These are phyloP conservation scores for Oegoconia quadripuncta DNA, from an alignment of 2,888 invertebrate species.

Conservation along the genomic window DNA sequence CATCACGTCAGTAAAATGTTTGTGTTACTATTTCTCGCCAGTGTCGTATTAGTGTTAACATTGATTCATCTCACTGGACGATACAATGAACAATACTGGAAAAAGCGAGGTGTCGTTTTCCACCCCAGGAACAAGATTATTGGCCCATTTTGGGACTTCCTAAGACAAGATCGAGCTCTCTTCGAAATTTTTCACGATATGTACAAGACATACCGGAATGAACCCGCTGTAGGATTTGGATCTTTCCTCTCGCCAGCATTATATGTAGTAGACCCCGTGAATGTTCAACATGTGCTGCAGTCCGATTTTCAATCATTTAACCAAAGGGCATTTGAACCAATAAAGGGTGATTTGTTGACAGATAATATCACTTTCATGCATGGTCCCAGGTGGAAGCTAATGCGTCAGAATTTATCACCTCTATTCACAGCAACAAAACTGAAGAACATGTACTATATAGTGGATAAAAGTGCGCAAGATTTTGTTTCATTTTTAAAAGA, in stretches of 20 bases:
- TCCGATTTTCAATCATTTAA: constrained; percentile 30
- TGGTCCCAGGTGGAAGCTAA: constrained; percentile 28
- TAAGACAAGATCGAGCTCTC: constrained; percentile 29
- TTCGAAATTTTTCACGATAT: constrained; percentile 40
- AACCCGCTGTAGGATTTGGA: constrained; percentile 45
- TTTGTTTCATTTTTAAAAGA: constrained; percentile 27
- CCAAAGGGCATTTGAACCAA: constrained; percentile 23
- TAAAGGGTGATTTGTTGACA: constrained; percentile 21
- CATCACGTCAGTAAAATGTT: not conserved
- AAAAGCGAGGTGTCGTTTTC: constrained; percentile 43
- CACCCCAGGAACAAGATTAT: constrained; percentile 32
- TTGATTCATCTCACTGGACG: constrained; percentile 30
- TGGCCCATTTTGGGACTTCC: constrained; percentile 42
- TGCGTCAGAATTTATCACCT: constrained; percentile 38
- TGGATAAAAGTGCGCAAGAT: constrained; percentile 34
- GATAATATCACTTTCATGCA: constrained; percentile 28
- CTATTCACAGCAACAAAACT: constrained; percentile 39
- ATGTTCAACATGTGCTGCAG: constrained; percentile 32
- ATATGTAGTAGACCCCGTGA: constrained; percentile 27
- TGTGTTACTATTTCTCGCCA: constrained; percentile 6
- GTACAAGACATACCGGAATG: constrained; percentile 39
- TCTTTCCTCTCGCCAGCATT: constrained; percentile 24
- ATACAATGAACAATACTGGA: constrained; percentile 50
- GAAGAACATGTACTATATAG: constrained; percentile 39
- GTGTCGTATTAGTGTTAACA: constrained; percentile 17